Base-by-base conservation (phyloP, 2,888 invertebrate genomes). In the Cryptophagus acutangulus region DNA sequence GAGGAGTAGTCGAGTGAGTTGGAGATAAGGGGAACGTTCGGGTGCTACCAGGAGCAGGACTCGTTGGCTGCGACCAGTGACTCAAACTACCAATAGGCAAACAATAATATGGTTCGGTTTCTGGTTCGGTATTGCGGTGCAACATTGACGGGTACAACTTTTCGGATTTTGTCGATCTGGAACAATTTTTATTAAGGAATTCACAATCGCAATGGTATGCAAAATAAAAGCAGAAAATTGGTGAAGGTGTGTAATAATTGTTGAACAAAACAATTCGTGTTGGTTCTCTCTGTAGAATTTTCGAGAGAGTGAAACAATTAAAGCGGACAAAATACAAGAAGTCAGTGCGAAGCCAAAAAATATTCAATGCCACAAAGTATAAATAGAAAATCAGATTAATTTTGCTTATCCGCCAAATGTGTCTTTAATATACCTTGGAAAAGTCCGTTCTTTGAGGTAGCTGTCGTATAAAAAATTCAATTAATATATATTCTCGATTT, bases 131-230 rank as follows among this genome's bases (percentile, higher is more conserved):
- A 61, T 84, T 86, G 47, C 86, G 74, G 57, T 84, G 88, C 59
- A 91, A 71, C 90, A 91, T 90, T 46, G 90, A 90, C 20, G 91
- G 91, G 69, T 93, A 93, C 66, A 92, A 75, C 72, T 93, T 92
- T 70, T 94, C 93, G 6, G 93, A 94, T 72, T 93, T 93, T 12
- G 93, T 93, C 28, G 94, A 94, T 71, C 90, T 90, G 79, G 33
- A 67, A 67, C 54, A 58, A 54, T n/a, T n/a, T n/a, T n/a, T n/a
- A n/a, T n/a, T n/a, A n/a, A n/a, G n/a, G n/a, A n/a, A n/a, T n/a
- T n/a, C n/a, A n/a, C n/a, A n/a, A n/a, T n/a, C n/a, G n/a, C n/a
- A n/a, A n/a, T n/a, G n/a, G n/a, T n/a, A n/a, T n/a, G n/a, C n/a
- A n/a, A n/a, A n/a, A n/a, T n/a, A n/a, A n/a, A n/a, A n/a, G n/a